Base-by-base conservation (phyloP, 2,113 vertebrate species). In the Amblyopsis rosae region DNA sequence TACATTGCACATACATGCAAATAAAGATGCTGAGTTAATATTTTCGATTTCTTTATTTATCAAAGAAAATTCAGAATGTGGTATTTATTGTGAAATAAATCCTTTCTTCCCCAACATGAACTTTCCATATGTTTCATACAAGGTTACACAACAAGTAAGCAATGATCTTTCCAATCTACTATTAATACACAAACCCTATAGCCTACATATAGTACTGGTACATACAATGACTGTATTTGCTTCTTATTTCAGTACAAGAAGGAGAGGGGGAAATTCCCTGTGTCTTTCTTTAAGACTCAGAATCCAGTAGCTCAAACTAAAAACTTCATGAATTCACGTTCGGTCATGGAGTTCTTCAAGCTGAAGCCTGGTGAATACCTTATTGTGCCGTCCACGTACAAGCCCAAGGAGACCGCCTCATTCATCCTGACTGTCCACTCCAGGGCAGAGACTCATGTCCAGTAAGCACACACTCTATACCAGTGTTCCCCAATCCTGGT, bases 91-190 rank as follows among this genome's bases (percentile, higher is more conserved):
- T n/a, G 12, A 56, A 56, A 49, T 56, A 33, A 17, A 4, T 11
- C 57, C 15, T 73, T 26, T 62, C 1, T 61, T 50, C 17, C 32
- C 50, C 12, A 63, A 68, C 69, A 70, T 66, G 17, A 67, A 35
- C 3, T 47, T 1, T 13, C 19, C 2, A 53, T 67, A 68, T 74
- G 1, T 78, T 61, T 72, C 57, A 62, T 64, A 35, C 46, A 69
- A 92, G 90, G 65, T 91, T 3, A 62, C 88, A 3, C 47, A 65
- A 46, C 54, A 89, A 26, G 91, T 92, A 82, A 87, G 90, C 86
- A 49, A n/a, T 12, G 54, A n/a, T 11, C 7, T 55, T 54, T 47
- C 41, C 7, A 9, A 46, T 9, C n/a, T 16, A 61, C 26, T 19
- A 19, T 26, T 58, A 32, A 8, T 11, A 26, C 26, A 17, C 16